phyloP scores from a whole-genome alignment of 2,113 vertebrate species.

The Donacobius atricapilla region DNA sequence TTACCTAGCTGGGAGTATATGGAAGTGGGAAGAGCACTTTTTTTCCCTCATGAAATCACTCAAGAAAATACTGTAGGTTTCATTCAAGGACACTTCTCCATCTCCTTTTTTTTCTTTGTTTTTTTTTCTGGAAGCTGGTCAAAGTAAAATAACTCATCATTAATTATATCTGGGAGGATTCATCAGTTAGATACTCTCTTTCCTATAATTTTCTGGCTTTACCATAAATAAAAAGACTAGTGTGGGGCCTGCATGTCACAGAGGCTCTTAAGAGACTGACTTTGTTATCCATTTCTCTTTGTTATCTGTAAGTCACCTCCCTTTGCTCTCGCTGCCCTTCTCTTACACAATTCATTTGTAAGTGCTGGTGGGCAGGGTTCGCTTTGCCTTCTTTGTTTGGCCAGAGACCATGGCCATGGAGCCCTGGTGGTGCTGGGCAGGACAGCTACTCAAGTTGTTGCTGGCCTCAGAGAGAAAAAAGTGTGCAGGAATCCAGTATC shows the following conservation, averaged over 20 bases:
- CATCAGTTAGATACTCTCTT: not conserved
- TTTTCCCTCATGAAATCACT: not conserved
- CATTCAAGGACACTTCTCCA: not conserved
- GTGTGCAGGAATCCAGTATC: rapidly evolving
- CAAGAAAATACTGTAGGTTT: not conserved
- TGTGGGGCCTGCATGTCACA: not conserved
- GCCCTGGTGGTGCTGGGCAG: not conserved
- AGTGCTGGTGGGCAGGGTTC: not conserved
- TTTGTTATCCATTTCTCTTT: not conserved
- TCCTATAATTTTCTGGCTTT: not conserved
- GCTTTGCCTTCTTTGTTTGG: not conserved
- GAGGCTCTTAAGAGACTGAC: not conserved
- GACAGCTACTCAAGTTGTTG: not conserved
- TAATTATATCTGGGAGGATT: not conserved
- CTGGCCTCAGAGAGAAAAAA: not conserved
- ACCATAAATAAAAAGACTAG: not conserved
- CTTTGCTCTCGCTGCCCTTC: not conserved
- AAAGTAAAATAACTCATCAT: not conserved
- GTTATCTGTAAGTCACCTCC: not conserved
- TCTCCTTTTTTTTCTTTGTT: too few relatives aligned
- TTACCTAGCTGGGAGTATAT: not conserved
- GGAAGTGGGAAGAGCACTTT: not conserved
- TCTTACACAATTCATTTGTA: rapidly evolving
- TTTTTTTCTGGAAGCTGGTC: rapidly evolving
- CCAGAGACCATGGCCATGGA: not conserved